Evolutionary conservation across 2,797 vertebrate genomes (phyloP).

Genomic region (Notolabrus celidotus): DNA sequence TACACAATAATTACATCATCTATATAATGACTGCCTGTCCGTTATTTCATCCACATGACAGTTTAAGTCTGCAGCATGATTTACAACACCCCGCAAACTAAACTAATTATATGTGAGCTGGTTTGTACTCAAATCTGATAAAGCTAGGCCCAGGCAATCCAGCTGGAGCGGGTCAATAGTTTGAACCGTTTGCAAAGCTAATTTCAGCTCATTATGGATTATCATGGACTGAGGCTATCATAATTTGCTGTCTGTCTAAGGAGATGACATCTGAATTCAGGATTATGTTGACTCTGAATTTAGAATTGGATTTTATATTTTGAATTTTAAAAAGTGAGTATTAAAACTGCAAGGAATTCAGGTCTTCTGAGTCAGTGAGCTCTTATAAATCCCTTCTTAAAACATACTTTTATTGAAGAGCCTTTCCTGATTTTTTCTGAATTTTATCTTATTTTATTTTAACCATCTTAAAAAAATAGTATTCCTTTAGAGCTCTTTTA

Average conservation of each 20-base stretch:
- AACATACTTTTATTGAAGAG: too few relatives aligned
- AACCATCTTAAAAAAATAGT: too few relatives aligned
- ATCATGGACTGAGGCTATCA: slow-evolving; percentile 47
- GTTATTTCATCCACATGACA: slow-evolving; percentile 74
- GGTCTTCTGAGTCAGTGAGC: too few relatives aligned
- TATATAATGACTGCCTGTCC: slow-evolving; percentile 71
- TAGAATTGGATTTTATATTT: neutral
- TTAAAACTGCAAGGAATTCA: too few relatives aligned
- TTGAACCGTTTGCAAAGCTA: slow-evolving; percentile 42
- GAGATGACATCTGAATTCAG: slow-evolving; percentile 49
- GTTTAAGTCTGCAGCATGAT: slow-evolving; percentile 78
- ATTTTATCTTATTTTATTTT: too few relatives aligned
- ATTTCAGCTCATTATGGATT: slow-evolving; percentile 68
- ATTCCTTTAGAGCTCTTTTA: too few relatives aligned
- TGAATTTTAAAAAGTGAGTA: neutral
- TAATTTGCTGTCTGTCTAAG: slow-evolving; percentile 50
- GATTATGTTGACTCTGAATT: neutral
- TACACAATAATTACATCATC: slow-evolving; percentile 75
- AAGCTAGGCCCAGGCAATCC: slow-evolving; percentile 47
- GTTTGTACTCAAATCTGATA: slow-evolving; percentile 73
- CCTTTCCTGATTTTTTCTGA: too few relatives aligned
- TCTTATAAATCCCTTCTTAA: too few relatives aligned
- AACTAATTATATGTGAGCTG: slow-evolving; percentile 80
- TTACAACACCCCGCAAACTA: slow-evolving; percentile 72
- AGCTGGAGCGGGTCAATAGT: slow-evolving; percentile 66